A percentile compares a stretch with the other conserved stretches of the same genome.
Evolutionary conservation across 2,888 invertebrate genomes (phyloP).

Genomic region (Tetranychus piercei): DNA sequence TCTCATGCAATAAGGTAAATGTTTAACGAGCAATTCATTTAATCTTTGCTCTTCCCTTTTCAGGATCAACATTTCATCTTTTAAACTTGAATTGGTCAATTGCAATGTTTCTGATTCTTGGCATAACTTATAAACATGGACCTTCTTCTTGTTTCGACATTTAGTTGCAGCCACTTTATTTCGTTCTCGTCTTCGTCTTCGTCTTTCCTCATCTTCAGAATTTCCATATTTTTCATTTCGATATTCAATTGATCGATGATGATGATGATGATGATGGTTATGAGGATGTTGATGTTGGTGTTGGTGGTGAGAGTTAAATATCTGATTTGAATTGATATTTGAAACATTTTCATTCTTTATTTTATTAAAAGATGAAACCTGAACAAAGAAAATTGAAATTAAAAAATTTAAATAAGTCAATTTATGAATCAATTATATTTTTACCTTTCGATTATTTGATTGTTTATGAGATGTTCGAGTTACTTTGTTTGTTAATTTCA

Average conservation of each 20-base stretch:
- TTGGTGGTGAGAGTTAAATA: neutral
- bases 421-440: too few species aligned
- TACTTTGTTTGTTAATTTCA: too few species aligned
- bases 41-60: conserved; percentile 11
- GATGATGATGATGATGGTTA: neutral
- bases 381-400: too few species aligned
- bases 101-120: conserved; percentile 32
- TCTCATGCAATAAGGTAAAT: neutral
- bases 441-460: too few species aligned
- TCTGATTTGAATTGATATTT: neutral
- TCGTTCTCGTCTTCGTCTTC: conserved; percentile 63
- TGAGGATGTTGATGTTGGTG: neutral
- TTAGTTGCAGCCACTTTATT: conserved; percentile 89
- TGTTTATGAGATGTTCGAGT: too few species aligned
- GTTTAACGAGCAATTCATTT: conserved; percentile 8
- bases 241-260: conserved; percentile 2
- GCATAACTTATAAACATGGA: conserved; percentile 63
- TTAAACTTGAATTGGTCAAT: neutral
- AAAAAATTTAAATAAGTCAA: too few species aligned
- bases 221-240: neutral
- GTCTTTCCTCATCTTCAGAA: conserved; percentile 41
- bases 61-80: conserved; percentile 11
- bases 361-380: too few species aligned
- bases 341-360: too few species aligned
- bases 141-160: conserved; percentile 78